Percentiles rank a stretch among this genome's conserved stretches.
Evolutionary conservation across 92 coral and sea anemone genomes (phyloP).

Genomic region (Nematostella vectensis): DNA sequence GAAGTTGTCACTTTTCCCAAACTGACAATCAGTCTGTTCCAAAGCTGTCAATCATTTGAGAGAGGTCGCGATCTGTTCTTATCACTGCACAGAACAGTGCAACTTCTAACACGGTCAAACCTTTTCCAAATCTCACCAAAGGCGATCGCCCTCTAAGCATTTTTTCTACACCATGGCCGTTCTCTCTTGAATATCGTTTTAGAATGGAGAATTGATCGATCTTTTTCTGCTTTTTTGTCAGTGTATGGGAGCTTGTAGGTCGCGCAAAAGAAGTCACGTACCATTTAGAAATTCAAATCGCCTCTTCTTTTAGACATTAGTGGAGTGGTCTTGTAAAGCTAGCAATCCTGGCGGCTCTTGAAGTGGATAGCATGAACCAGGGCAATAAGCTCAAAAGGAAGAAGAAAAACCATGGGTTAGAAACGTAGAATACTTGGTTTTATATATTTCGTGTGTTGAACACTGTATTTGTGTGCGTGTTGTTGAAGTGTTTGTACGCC

Average conservation of each 20-base stretch:
- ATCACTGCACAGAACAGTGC: too few species aligned
- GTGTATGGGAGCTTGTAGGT: too few species aligned
- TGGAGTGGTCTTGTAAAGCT: constrained; percentile 39
- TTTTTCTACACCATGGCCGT: too few species aligned
- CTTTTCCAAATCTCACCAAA: constrained; percentile 35
- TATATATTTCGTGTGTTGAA: constrained; percentile 54
- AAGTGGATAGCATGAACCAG: constrained; percentile 63
- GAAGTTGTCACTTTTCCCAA: constrained; percentile 30
- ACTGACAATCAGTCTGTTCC: constrained; percentile 33
- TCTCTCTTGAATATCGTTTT: too few species aligned
- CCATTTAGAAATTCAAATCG: too few species aligned
- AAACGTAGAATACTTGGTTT: constrained; percentile 41
- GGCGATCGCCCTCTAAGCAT: too few species aligned
- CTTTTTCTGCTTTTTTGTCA: too few species aligned
- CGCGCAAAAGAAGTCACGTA: too few species aligned
- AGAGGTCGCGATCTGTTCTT: constrained; percentile 20
- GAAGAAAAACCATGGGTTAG: constrained; percentile 96
- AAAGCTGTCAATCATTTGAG: constrained; percentile 20
- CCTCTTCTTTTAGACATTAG: constrained; percentile 30
- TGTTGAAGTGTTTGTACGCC: constrained; percentile 73
- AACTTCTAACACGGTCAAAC: background rate
- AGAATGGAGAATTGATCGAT: too few species aligned
- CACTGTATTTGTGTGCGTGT: constrained; percentile 13
- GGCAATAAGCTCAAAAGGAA: constrained; percentile 83
- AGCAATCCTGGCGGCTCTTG: constrained; percentile 80